Conservation (phyloP, 2,888 invertebrate species). For the Tanypteryx hageni region DNA sequence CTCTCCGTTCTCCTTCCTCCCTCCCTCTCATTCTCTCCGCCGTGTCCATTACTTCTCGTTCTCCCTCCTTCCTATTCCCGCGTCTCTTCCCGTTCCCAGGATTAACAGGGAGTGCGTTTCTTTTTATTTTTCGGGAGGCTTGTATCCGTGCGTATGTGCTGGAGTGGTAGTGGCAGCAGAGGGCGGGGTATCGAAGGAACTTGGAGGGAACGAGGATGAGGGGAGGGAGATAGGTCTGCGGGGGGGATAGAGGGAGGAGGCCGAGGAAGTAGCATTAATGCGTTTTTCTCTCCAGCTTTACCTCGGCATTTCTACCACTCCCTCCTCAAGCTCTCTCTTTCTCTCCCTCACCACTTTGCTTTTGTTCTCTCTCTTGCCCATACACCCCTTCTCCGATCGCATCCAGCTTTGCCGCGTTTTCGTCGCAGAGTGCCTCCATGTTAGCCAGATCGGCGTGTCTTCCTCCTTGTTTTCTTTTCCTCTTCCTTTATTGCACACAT, state of each 20-base stretch:
- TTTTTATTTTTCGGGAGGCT: background rate
- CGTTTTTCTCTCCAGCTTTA: background rate
- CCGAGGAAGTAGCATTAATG: constrained; percentile 21
- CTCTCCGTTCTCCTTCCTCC: background rate
- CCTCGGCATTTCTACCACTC: background rate
- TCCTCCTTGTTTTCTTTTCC: background rate
- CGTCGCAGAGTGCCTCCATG: background rate
- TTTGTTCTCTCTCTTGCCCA: background rate
- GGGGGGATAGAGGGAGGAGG: background rate
- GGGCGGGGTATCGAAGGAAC: no score
- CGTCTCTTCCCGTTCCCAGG: background rate
- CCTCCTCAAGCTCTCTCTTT: background rate
- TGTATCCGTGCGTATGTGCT: constrained; percentile 9
- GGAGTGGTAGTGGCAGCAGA: background rate
- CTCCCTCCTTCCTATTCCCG: background rate
- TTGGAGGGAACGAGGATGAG: background rate
- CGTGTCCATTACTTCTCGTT: background rate
- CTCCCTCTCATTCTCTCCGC: background rate
- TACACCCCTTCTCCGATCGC: background rate
- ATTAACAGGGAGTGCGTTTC: background rate
- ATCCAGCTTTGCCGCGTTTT: background rate
- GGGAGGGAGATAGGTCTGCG: background rate
- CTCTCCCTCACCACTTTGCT: background rate
- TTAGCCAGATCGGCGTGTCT: background rate
- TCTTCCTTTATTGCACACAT: background rate